phyloP scores from a whole-genome alignment of 2,797 vertebrate genomes.

The Galago senegalensis region DNA sequence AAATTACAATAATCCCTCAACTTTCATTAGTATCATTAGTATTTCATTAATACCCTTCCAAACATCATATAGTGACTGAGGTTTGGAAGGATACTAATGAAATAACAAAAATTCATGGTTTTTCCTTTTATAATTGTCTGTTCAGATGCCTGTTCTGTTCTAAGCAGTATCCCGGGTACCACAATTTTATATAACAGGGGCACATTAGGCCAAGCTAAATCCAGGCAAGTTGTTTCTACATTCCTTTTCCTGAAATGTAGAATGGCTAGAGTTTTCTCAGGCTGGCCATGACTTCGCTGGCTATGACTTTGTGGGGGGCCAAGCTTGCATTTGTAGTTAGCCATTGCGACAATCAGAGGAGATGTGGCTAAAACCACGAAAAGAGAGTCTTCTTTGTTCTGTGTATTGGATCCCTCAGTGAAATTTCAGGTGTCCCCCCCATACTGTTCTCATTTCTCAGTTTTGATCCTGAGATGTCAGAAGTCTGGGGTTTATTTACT shows the following conservation, averaged over 20 bases:
- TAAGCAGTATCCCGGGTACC: neutral
- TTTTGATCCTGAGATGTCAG: neutral
- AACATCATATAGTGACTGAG: neutral
- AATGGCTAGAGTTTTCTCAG: neutral
- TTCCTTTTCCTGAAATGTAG: neutral
- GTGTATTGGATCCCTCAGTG: no score
- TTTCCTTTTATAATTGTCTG: neutral
- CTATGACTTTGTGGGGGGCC: no score
- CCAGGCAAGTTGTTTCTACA: neutral
- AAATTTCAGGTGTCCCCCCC: neutral
- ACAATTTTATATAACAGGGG: no score
- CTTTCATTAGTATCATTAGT: no score
- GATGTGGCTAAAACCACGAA: neutral
- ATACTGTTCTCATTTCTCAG: neutral
- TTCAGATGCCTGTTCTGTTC: neutral
- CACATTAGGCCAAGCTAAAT: neutral
- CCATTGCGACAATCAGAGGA: accelerated
- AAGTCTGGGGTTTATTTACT: neutral
- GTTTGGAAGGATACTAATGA: neutral
- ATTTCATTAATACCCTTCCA: no score
- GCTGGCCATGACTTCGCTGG: no score
- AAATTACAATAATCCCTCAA: neutral
- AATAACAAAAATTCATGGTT: neutral
- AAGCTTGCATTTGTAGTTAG: neutral
- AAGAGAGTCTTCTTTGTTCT: neutral